Evolutionary conservation across 2,888 invertebrate genomes (phyloP), one percentile per base, ranked within the genome.

Genomic region (Thelaira solivaga): DNA sequence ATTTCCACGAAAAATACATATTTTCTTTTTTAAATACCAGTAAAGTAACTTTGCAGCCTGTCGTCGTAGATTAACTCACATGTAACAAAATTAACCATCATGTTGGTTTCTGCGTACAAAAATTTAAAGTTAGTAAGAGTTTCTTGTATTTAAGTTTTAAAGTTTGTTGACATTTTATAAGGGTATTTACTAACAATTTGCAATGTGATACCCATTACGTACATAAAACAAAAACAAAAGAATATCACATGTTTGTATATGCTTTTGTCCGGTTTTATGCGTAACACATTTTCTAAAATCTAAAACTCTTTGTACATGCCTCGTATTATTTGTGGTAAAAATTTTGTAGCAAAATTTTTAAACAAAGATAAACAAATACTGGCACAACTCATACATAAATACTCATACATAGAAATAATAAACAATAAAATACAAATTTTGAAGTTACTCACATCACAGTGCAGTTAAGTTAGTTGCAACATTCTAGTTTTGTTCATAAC

Each of bases 181-280:
- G 57, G 65, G 20, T 65, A 64, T 74, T 67, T 74, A 45, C 45
- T 29, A 74, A 68, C 74, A 74, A 74, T 74, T 68, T 74, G 61
- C 68, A 74, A 74, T 53, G 36, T 61, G 61, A 74, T 67, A 68
- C 45, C 67, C 26, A 67, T 49, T 73, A 51, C 18, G 61, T 39
- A 61, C 51, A 20, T 47, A 45, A 26, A 10, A 13, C 39, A 47
- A 43, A 29, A 43, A 45, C 39, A 53, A 29, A 64, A 10, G 4
- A 51, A n/a, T 2, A 31, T 7, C 20, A 1, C 16, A 45, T 3
- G 11, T n/a, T 13, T 13, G 5, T 36, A 13, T 13, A 36, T 7
- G 10, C 6, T 31, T 7, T 31, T 31, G 2, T 36, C 36, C 6
- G 1, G 2, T 34, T 34, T 36, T 13, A 4, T 1, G n/a, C n/a